phyloP scores from a whole-genome alignment of 2,888 invertebrate species.

The Chymomyza procnemis region DNA sequence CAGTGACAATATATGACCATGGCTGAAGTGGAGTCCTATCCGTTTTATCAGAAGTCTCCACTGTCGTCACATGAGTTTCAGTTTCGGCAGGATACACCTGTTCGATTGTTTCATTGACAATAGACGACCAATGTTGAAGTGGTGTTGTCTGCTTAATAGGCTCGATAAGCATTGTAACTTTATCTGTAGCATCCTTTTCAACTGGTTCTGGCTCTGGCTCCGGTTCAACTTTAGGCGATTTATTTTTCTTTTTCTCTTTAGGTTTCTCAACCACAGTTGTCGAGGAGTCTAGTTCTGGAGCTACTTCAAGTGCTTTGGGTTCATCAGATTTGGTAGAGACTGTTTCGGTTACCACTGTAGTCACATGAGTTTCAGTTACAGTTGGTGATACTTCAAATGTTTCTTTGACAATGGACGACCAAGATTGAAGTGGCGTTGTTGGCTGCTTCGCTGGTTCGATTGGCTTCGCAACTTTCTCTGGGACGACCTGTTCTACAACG shows the following conservation, averaged over 20 bases:
- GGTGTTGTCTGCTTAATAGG: not conserved
- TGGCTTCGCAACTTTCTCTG: not conserved
- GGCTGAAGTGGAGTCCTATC: not conserved
- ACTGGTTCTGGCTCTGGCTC: not conserved
- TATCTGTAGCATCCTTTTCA: too few relatives aligned
- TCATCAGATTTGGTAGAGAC: not conserved
- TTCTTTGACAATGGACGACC: conserved; percentile 6
- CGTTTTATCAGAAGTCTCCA: not conserved
- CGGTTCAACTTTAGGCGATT: not conserved
- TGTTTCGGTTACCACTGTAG: not conserved
- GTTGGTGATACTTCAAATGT: conserved; percentile 11
- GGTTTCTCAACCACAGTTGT: not conserved
- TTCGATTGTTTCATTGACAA: conserved; percentile 8
- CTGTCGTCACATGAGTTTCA: not conserved
- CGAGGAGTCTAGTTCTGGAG: not conserved
- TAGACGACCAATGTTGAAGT: conserved; percentile 1
- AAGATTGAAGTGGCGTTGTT: not conserved
- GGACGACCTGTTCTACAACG: too few relatives aligned
- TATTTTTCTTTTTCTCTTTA: conserved; percentile 37
- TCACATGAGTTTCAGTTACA: not conserved
- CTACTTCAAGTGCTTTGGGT: not conserved
- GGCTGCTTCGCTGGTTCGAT: not conserved
- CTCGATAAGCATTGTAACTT: too few relatives aligned
- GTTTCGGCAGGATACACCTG: not conserved
- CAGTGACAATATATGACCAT: conserved; percentile 3